phyloP scores from a whole-genome alignment of 2,888 invertebrate species.

The Oligia latruncula region DNA sequence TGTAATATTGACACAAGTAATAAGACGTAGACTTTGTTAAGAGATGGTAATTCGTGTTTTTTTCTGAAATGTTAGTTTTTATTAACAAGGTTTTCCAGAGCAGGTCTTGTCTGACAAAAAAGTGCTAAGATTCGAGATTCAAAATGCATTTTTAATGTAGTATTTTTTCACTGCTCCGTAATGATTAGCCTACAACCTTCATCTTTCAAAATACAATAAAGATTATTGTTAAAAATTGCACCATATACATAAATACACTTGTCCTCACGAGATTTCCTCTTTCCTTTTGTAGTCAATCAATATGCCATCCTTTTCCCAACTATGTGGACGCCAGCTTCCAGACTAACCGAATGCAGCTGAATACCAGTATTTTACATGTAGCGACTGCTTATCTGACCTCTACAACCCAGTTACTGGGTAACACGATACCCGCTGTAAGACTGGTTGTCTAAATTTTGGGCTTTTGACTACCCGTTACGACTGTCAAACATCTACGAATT shows the following conservation, averaged over 20 bases:
- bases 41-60: constrained; percentile 10
- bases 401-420: neutral
- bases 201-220: neutral
- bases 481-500: neutral
- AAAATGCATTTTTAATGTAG: neutral
- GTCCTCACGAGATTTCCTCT: neutral
- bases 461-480: neutral
- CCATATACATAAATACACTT: neutral
- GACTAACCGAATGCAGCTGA: neutral
- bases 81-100: neutral
- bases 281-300: neutral
- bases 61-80: neutral
- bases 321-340: neutral
- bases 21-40: constrained; percentile 12
- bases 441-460: neutral
- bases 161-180: too few relatives aligned
- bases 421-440: neutral
- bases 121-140: neutral
- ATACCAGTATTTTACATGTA: neutral
- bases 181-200: neutral
- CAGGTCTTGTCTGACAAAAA: constrained; percentile 6
- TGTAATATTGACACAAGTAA: constrained; percentile 48
- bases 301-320: neutral
- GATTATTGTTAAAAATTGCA: neutral
- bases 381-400: neutral